A percentile compares a stretch with the other conserved stretches of the same genome.
Conservation (phyloP, 2,113 vertebrate genomes). For the Nestor notabilis region DNA sequence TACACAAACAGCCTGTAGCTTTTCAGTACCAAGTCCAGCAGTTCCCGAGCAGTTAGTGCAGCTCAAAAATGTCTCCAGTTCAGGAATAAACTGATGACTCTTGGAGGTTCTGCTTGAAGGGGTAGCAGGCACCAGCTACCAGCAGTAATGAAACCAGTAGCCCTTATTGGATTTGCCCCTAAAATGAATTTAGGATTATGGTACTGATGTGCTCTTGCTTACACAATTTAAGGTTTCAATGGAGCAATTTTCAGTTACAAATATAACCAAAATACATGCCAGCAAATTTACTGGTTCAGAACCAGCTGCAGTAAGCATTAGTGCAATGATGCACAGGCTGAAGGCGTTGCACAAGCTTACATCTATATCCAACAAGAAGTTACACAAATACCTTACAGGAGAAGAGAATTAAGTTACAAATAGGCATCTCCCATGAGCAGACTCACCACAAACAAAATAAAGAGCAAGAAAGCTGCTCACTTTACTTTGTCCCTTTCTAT, state of each 20-base stretch:
- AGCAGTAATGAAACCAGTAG: background rate
- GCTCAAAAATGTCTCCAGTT: background rate
- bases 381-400: background rate
- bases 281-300: background rate
- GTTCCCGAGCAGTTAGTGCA: background rate
- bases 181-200: background rate
- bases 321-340: fast-evolving
- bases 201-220: background rate
- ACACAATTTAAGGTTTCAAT: background rate
- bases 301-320: background rate
- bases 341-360: background rate
- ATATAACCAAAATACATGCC: background rate
- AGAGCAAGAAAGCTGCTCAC: background rate
- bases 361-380: background rate
- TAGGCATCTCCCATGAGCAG: background rate
- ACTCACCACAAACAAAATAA: background rate
- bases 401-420: background rate
- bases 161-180: background rate
- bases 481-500: background rate
- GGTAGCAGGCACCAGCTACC: background rate
- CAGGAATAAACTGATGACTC: background rate
- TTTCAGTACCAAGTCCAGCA: no score
- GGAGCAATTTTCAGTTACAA: background rate
- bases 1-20: background rate
- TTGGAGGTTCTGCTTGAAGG: background rate